These are phyloP conservation scores for Anhinga rufa DNA, from an alignment of 2,113 vertebrate genomes.

Conservation along the genomic window DNA sequence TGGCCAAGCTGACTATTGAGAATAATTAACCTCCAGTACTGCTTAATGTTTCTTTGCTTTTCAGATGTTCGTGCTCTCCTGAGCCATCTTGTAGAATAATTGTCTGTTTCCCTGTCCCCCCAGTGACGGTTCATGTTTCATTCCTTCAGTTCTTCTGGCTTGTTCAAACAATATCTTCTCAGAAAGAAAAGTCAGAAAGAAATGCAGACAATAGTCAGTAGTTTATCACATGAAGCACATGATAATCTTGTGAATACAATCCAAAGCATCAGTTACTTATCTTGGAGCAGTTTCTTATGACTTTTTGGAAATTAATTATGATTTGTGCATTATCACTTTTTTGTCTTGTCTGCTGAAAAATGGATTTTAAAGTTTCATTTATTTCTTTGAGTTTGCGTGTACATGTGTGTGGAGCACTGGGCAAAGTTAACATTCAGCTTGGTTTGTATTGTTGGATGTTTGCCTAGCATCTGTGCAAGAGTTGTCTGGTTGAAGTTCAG, in stretches of 20 bases:
- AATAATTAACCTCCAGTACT: neutral
- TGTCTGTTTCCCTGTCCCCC: neutral
- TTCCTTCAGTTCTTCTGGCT: neutral
- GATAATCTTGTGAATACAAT: neutral
- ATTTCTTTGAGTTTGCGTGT: neutral
- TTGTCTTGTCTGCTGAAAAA: neutral
- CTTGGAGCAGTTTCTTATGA: neutral
- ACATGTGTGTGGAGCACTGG: neutral
- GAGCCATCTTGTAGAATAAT: neutral
- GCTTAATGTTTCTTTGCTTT: neutral
- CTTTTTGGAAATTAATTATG: neutral
- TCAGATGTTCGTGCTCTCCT: neutral
- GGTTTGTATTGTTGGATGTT: neutral
- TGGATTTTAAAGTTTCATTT: neutral
- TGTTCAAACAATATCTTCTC: neutral
- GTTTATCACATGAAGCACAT: neutral
- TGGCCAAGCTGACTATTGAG: neutral
- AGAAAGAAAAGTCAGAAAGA: neutral
- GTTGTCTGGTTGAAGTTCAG: constrained; percentile 9
- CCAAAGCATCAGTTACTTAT: neutral
- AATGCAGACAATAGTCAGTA: neutral
- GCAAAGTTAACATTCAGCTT: neutral
- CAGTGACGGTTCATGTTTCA: neutral
- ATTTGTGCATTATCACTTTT: neutral
- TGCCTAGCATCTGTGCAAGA: neutral